phyloP scores from a whole-genome alignment of 1,140 invertebrate genomes.

The Parasteatoda tepidariorum region DNA sequence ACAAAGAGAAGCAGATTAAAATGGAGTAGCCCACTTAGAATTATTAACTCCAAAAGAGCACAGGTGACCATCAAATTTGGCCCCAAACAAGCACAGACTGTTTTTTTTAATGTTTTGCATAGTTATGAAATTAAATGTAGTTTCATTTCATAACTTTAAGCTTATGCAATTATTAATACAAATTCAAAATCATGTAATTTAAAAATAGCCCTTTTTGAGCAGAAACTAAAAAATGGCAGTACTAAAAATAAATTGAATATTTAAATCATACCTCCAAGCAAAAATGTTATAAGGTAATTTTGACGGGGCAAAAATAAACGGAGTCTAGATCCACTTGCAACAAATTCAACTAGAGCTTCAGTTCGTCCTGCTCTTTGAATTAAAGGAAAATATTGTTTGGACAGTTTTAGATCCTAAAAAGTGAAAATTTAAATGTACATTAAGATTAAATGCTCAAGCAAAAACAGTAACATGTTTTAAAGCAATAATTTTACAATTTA shows the following conservation, averaged over 20 bases:
- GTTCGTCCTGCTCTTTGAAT: constrained; percentile 82
- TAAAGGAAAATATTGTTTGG: constrained; percentile 92
- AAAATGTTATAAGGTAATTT: constrained; percentile 93
- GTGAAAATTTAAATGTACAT: background rate
- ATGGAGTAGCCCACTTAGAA: too few relatives aligned
- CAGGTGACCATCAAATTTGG: too few relatives aligned
- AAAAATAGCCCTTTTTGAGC: background rate
- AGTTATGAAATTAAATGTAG: too few relatives aligned
- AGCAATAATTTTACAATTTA: background rate
- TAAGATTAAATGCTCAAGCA: background rate
- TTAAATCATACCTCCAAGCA: constrained; percentile 77
- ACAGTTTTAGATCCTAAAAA: constrained; percentile 79
- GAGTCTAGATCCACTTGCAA: constrained; percentile 91
- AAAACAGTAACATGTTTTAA: too few relatives aligned
- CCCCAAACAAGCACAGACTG: too few relatives aligned
- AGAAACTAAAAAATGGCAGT: background rate
- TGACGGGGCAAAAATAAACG: constrained; percentile 95
- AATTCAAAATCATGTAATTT: background rate
- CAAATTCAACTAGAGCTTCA: constrained; percentile 94
- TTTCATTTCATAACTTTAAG: too few relatives aligned
- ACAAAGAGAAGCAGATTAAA: too few relatives aligned
- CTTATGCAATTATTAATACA: too few relatives aligned
- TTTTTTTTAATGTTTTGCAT: too few relatives aligned
- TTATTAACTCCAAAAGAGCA: too few relatives aligned
- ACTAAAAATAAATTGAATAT: background rate